Percentiles rank a stretch among this genome's conserved stretches.
phyloP scores from a whole-genome alignment of 2,888 invertebrate species.

The Ophioninae sp. region DNA sequence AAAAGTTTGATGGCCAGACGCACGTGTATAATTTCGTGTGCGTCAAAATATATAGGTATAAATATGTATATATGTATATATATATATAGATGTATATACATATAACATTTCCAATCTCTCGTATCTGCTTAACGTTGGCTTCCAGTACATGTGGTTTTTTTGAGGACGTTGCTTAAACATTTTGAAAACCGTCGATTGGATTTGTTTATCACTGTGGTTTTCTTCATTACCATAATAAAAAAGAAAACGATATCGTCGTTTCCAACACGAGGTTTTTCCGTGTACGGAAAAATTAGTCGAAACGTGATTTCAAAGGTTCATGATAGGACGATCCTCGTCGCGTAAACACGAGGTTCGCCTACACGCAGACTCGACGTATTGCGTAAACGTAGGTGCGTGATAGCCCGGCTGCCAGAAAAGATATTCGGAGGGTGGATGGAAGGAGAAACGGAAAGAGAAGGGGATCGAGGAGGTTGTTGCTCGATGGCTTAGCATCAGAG shows the following conservation, averaged over 20 bases:
- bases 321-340: background rate
- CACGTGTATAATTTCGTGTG: conserved; percentile 58
- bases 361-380: conserved; percentile 33
- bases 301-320: background rate
- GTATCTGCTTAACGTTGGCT: background rate
- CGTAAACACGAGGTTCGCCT: conserved; percentile 17
- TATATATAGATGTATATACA: no score
- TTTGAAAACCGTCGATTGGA: no score
- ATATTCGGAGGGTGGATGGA: conserved; percentile 54
- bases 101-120: background rate
- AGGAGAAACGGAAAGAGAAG: conserved; percentile 40
- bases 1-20: conserved; percentile 66
- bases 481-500: conserved; percentile 36
- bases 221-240: no score
- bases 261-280: background rate
- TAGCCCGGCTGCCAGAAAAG: conserved; percentile 58
- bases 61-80: background rate
- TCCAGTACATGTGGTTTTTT: background rate
- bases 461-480: conserved; percentile 17
- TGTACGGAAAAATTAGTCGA: background rate
- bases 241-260: background rate
- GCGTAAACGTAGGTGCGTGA: conserved; percentile 51
- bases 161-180: background rate
- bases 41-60: conserved; percentile 31
- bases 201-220: no score